phyloP scores from a whole-genome alignment of 1,140 invertebrate species.

The Lasaia peninsularis region DNA sequence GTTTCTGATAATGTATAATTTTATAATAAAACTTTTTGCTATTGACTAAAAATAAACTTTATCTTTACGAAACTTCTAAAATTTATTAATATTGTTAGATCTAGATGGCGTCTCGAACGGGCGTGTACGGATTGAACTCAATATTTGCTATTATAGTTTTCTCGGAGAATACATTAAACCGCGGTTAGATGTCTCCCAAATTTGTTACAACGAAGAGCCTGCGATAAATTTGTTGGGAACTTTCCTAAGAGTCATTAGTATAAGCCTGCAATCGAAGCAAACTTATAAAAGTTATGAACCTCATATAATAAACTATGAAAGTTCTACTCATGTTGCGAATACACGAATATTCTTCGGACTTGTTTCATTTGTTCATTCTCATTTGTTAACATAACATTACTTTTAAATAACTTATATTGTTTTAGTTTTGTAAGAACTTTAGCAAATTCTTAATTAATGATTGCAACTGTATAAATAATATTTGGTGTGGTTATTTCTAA shows the following conservation, averaged over 20 bases:
- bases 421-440: slow-evolving; percentile 1
- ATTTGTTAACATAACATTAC: slow-evolving; percentile 6
- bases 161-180: slow-evolving; percentile 16
- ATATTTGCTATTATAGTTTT: slow-evolving; percentile 1
- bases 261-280: slow-evolving; percentile 34
- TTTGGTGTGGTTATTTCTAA: no score
- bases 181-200: slow-evolving; percentile 14
- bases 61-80: no score
- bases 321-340: slow-evolving; percentile 28
- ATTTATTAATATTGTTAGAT: neutral
- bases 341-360: slow-evolving; percentile 21
- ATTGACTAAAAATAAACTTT: no score
- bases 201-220: slow-evolving; percentile 17
- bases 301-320: slow-evolving; percentile 34
- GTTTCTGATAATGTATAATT: no score
- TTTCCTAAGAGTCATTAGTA: slow-evolving; percentile 36
- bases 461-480: no score
- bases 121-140: neutral
- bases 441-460: no score
- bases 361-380: slow-evolving; percentile 27
- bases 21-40: no score
- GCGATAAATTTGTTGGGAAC: slow-evolving; percentile 31
- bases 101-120: neutral
- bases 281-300: slow-evolving; percentile 34
- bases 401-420: neutral